These are phyloP conservation scores for Spialia ferax DNA, from an alignment of 2,888 invertebrate genomes.

Conservation along the genomic window DNA sequence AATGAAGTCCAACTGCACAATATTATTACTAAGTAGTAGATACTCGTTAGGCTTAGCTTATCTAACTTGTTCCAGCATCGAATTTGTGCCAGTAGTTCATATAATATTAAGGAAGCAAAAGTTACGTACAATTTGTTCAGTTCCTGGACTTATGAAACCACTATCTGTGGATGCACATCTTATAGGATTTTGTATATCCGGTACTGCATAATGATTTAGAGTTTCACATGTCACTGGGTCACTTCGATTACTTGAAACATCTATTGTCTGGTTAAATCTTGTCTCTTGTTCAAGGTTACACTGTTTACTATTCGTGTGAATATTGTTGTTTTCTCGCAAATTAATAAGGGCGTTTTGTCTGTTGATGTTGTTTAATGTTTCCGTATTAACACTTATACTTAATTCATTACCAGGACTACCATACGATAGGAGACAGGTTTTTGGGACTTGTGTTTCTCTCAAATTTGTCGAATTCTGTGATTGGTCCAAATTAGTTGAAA, in stretches of 20 bases:
- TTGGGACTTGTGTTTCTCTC: neutral
- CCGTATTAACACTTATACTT: neutral
- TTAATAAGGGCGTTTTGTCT: neutral
- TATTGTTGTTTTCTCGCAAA: neutral
- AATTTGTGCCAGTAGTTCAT: too few relatives aligned
- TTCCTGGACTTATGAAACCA: conserved; percentile 10
- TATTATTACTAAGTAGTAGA: too few relatives aligned
- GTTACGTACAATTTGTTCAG: conserved; percentile 1
- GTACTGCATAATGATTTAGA: neutral
- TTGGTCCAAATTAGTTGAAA: neutral
- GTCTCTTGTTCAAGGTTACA: neutral
- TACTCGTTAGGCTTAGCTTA: too few relatives aligned
- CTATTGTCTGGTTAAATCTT: neutral
- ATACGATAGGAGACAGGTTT: neutral
- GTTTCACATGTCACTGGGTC: neutral
- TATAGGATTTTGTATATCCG: neutral
- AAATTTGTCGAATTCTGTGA: neutral
- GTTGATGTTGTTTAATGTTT: neutral
- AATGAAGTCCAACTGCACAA: too few relatives aligned
- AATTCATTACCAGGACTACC: conserved; percentile 4
- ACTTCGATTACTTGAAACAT: neutral
- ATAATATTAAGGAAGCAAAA: neutral
- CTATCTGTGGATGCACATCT: conserved; percentile 14
- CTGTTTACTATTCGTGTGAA: neutral
- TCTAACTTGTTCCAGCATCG: too few relatives aligned